phyloP scores from a whole-genome alignment of 2,888 invertebrate genomes.

The Oscheius sp. region DNA sequence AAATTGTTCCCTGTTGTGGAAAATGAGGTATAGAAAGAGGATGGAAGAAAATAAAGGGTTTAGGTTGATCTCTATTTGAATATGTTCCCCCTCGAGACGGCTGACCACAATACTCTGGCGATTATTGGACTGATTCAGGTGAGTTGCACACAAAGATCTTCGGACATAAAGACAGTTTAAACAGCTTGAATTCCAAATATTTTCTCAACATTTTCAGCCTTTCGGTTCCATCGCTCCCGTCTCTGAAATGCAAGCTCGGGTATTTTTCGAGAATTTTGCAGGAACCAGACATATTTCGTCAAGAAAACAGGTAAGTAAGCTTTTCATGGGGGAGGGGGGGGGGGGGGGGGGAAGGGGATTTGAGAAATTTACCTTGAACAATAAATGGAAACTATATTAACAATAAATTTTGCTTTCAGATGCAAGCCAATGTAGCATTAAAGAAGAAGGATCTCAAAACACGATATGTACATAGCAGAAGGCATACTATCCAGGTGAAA shows the following conservation, averaged over 20 bases:
- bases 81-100: slow-evolving; percentile 71
- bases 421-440: slow-evolving; percentile 70
- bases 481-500: slow-evolving; percentile 72
- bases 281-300: slow-evolving; percentile 41
- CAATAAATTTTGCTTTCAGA: slow-evolving; percentile 40
- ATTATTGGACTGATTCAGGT: slow-evolving; percentile 71
- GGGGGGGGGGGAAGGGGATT: no score
- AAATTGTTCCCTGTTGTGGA: slow-evolving; percentile 47
- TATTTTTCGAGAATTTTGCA: slow-evolving; percentile 67
- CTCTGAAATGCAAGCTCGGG: slow-evolving; percentile 73
- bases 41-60: no score
- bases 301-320: slow-evolving; percentile 12
- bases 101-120: slow-evolving; percentile 70
- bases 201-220: slow-evolving; percentile 72
- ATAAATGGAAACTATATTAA: no score
- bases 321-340: no score
- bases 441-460: slow-evolving; percentile 61
- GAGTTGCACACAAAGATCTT: neutral
- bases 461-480: slow-evolving; percentile 57
- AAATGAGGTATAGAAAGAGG: no score
- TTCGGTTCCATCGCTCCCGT: slow-evolving; percentile 73
- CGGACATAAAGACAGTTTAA: no score
- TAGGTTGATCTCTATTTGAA: slow-evolving; percentile 71
- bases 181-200: no score
- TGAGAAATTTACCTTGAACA: no score